Conservation (phyloP, 2,888 invertebrate species). For the Melinaea marsaeus region DNA sequence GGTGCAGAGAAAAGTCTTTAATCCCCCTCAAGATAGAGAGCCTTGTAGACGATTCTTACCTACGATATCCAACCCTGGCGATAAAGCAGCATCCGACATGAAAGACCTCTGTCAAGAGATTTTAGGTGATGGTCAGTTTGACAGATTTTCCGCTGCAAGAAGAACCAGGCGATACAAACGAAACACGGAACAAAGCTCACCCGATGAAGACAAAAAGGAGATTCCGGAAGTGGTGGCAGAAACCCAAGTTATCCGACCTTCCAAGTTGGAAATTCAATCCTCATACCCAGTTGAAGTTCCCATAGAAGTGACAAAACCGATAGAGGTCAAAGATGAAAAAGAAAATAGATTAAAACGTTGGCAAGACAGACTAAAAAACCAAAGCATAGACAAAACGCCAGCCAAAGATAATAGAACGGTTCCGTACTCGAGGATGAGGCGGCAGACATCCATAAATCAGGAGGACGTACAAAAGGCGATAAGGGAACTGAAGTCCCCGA, state of each 20-base stretch:
- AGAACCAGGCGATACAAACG: slow-evolving; percentile 89
- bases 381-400: slow-evolving; percentile 66
- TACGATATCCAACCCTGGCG: slow-evolving; percentile 43
- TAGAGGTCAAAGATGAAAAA: slow-evolving; percentile 72
- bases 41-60: slow-evolving; percentile 77
- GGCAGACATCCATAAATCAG: slow-evolving; percentile 83
- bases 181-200: slow-evolving; percentile 77
- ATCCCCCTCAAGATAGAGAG: slow-evolving; percentile 79
- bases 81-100: slow-evolving; percentile 62
- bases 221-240: slow-evolving; percentile 72
- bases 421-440: slow-evolving; percentile 74
- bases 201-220: slow-evolving; percentile 76
- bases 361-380: slow-evolving; percentile 83
- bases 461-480: slow-evolving; percentile 84
- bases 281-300: slow-evolving; percentile 69
- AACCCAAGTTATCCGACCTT: slow-evolving; percentile 72
- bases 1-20: slow-evolving; percentile 83
- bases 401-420: slow-evolving; percentile 66
- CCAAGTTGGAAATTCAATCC: slow-evolving; percentile 72
- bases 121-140: slow-evolving; percentile 88
- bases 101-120: slow-evolving; percentile 73
- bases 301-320: slow-evolving; percentile 53
- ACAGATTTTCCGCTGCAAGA: slow-evolving; percentile 88
- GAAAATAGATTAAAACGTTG: slow-evolving; percentile 81
- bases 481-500: slow-evolving; percentile 80